Evolutionary conservation across 2,888 invertebrate species (phyloP).

Genomic region (Dynastes tityus): DNA sequence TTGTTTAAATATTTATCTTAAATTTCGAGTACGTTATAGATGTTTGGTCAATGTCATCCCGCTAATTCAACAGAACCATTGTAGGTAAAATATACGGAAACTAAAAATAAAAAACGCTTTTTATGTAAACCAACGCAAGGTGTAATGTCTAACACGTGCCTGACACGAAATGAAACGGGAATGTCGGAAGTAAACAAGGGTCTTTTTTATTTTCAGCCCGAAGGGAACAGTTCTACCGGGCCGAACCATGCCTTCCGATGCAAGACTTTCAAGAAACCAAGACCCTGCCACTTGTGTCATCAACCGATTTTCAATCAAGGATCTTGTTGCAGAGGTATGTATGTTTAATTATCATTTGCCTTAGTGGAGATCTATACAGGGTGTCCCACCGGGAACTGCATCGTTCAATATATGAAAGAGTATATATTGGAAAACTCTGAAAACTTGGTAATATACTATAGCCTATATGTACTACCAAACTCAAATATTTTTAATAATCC

Average conservation of each 20-base stretch:
- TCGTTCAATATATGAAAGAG: no score
- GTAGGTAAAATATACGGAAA: slow-evolving; percentile 46
- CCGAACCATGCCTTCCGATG: slow-evolving; percentile 84
- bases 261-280: slow-evolving; percentile 82
- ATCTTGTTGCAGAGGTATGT: slow-evolving; percentile 83
- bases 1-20: slow-evolving; percentile 40
- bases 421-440: no score
- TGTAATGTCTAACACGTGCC: slow-evolving; percentile 48
- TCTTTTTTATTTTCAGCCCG: slow-evolving; percentile 75
- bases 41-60: slow-evolving; percentile 41
- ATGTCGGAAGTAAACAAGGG: slow-evolving; percentile 48
- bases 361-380: background rate
- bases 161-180: slow-evolving; percentile 40
- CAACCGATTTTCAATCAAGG: slow-evolving; percentile 84
- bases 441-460: no score
- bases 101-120: slow-evolving; percentile 41
- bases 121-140: slow-evolving; percentile 40
- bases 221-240: slow-evolving; percentile 76
- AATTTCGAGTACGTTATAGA: slow-evolving; percentile 6
- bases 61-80: slow-evolving; percentile 40
- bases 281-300: slow-evolving; percentile 86
- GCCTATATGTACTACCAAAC: no score
- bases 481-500: no score
- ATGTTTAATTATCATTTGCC: slow-evolving; percentile 52
- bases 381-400: no score